These are phyloP conservation scores for Drosophila pseudoobscura DNA, from an alignment of 1,140 invertebrate species.

Conservation along the genomic window DNA sequence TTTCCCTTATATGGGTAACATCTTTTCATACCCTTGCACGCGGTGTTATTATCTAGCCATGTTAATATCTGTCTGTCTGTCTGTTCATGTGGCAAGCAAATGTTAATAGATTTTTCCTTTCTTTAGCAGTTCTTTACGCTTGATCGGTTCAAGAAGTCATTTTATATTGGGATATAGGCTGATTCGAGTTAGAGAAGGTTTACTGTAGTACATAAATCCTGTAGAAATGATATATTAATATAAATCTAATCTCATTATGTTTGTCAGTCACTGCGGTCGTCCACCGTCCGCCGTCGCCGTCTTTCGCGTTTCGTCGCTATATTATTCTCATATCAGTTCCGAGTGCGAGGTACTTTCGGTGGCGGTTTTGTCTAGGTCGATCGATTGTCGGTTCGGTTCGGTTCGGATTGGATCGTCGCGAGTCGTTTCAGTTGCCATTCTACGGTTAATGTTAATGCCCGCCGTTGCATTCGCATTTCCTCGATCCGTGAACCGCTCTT, in stretches of 20 bases:
- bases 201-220: conserved; percentile 25
- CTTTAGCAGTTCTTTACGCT: no score
- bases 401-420: conserved; percentile 26
- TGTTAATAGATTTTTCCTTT: no score
- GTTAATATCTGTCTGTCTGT: no score
- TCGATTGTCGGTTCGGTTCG: conserved; percentile 28
- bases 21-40: no score
- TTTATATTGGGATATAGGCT: no score
- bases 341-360: conserved; percentile 54
- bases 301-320: conserved; percentile 5
- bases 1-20: no score
- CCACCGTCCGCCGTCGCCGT: no score
- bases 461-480: conserved; percentile 63
- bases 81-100: no score
- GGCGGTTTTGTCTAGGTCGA: conserved; percentile 40
- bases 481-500: conserved; percentile 47
- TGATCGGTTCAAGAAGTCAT: no score
- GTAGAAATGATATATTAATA: conserved; percentile 43
- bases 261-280: not conserved
- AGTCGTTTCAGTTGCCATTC: conserved; percentile 54
- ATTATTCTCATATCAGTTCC: conserved; percentile 62
- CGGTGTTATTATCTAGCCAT: no score
- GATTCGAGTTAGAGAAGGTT: no score
- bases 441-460: conserved; percentile 75
- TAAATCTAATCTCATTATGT: conserved; percentile 41